Percentiles rank a stretch among this genome's conserved stretches.
Evolutionary conservation across 2,888 invertebrate genomes (phyloP).

Genomic region (Xestia ashworthii): DNA sequence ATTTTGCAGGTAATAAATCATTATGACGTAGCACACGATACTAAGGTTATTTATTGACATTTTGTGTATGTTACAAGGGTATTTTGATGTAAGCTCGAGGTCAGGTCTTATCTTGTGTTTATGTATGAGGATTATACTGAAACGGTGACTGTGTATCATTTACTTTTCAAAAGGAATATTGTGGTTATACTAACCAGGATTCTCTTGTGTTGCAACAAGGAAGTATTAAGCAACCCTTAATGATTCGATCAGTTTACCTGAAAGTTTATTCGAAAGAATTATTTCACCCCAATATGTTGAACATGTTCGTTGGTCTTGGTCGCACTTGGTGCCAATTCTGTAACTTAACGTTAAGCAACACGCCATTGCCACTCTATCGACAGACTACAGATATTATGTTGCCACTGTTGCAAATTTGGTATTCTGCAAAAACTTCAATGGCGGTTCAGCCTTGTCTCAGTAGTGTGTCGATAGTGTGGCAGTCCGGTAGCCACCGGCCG

Average conservation of each 20-base stretch:
- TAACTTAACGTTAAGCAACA: too few relatives aligned
- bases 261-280: neutral
- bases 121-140: conserved; percentile 2
- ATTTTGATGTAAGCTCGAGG: conserved; percentile 21
- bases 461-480: too few relatives aligned
- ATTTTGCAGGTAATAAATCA: conserved; percentile 79
- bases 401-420: too few relatives aligned
- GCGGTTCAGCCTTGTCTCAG: too few relatives aligned
- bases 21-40: conserved; percentile 68
- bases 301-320: too few relatives aligned
- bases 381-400: too few relatives aligned
- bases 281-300: too few relatives aligned
- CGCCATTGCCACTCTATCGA: too few relatives aligned
- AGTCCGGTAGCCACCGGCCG: too few relatives aligned
- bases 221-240: neutral
- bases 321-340: too few relatives aligned
- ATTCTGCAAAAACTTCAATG: too few relatives aligned
- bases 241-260: neutral
- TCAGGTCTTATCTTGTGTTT: conserved; percentile 16
- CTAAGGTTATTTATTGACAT: conserved; percentile 54
- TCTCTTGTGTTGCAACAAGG: neutral
- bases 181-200: neutral
- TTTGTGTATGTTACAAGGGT: conserved; percentile 27
- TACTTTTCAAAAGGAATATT: neutral
- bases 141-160: neutral